Base-by-base conservation (phyloP, 2,113 vertebrate species). In the Carassius auratus region DNA sequence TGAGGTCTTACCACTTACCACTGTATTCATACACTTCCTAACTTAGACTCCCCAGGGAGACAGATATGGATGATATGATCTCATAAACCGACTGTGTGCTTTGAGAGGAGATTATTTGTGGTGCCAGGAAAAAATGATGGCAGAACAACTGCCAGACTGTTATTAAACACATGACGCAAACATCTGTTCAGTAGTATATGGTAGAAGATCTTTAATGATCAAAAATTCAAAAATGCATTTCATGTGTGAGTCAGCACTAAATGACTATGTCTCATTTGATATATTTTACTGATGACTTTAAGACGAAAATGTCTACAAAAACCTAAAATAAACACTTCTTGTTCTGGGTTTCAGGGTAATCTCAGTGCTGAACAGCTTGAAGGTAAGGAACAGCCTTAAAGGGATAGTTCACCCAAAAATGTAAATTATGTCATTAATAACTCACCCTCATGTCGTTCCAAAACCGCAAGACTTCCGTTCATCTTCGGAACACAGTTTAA, bases 301-400 rank as follows among this genome's bases (percentile, higher is more conserved):
- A 38, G 17, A 2, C 26, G 14, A 33, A 66, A 8, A 68, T 3
- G 2, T 4, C n/a, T 23, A 62, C 14, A 68, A 68, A 42, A 42
- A 73, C 0, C 36, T 74, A 74, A 45, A 74, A 42, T 73, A 55
- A 50, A 0, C 14, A 50, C 0, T 36, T 84, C 5, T 17, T 78
- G 80, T 38, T 90, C 89, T 89, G 86, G 85, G 80, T 85, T n/a
- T 74, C 89, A 95, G 95, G 91, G 91, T 69, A 94, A 96, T 62
- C 93, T 94, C 90, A 91, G 26, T 0, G 23, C 89, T 0, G 93
- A 93, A 71, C 93, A 95, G 91, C 94, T 95, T 9, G 94, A 95
- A 93, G 94, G 94, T 95, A 91, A 92, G 91, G 0, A 15, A 68
- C 52, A 33, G 5, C 5, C 42, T 66, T 3, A 64, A 76, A 68